A percentile compares a stretch with the other conserved stretches of the same genome.
Conservation (phyloP, 2,888 invertebrate species). For the Coelinius sp. region DNA sequence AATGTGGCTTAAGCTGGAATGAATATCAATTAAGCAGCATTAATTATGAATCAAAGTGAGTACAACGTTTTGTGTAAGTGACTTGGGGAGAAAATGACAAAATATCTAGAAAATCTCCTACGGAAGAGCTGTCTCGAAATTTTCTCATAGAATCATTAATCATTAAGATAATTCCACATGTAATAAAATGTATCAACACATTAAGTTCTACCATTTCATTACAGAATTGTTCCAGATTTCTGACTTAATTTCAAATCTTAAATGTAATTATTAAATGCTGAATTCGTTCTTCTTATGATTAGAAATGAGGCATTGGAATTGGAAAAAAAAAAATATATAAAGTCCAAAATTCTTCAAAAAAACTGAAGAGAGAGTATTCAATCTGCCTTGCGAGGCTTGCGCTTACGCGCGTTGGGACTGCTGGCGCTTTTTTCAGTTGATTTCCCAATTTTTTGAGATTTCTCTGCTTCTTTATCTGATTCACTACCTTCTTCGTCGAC, state of each 20-base stretch:
- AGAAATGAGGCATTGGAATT: background rate
- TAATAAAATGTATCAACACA: background rate
- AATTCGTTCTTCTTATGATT: background rate
- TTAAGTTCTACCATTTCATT: background rate
- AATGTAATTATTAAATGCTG: background rate
- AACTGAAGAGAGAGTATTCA: constrained; percentile 61
- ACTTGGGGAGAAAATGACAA: too few relatives aligned
- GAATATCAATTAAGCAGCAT: background rate
- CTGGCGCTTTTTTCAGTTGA: constrained; percentile 63
- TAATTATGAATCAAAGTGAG: constrained; percentile 7
- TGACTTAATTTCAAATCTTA: background rate
- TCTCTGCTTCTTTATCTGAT: constrained; percentile 66
- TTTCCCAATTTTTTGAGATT: constrained; percentile 72
- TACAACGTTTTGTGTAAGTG: background rate
- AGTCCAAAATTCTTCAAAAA: background rate
- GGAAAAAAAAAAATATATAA: background rate
- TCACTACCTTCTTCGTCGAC: constrained; percentile 74
- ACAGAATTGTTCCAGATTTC: background rate
- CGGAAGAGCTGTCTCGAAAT: too few relatives aligned
- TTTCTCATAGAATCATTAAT: background rate
- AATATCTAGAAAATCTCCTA: too few relatives aligned
- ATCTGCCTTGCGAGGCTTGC: constrained; percentile 82
- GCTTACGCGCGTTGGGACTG: constrained; percentile 78
- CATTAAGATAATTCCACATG: background rate
- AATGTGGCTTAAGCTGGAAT: constrained; percentile 15